Evolutionary conservation across 2,888 invertebrate species (phyloP), one percentile per base, ranked within the genome.

Genomic region (Orchesella flavescens): DNA sequence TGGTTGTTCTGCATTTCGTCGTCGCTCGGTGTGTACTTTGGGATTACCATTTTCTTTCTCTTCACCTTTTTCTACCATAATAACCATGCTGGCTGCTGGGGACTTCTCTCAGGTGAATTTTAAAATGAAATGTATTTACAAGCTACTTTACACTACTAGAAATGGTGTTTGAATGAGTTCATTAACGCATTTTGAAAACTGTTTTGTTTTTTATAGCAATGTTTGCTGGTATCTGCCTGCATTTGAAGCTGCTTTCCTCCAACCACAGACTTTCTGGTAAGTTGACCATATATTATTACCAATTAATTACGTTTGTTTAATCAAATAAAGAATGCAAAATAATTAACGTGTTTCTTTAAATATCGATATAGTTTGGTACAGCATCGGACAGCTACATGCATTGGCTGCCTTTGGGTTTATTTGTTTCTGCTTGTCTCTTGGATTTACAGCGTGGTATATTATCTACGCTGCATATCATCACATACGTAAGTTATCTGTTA

Each of bases 51-150:
- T 1, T 88, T 88, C 61, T 85, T 87, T 69, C 57, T 88, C 12
- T 88, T 88, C 59, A 87, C 88, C 34, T 88, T 88, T 69, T 86
- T 86, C 83, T 88, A 87, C 46, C 79, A 86, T n/a, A 88, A 88
- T 83, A 83, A 76, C 59, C 85, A 86, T 83, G 87, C 86, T 21
- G 88, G 88, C 61, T 74, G 76, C 4, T 88, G 87, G 86, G 88
- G 87, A 55, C 68, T 88, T 1, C 74, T 88, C 23, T 88, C 88
- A 66, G 88, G 88, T 88, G 78, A 79, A 21, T 12, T 49, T 15
- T 49, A 49, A n/a, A 12, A 21, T 57, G 34, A 53, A 24, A 15
- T 13, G 12, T 21, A 19, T 23, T 17, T 7, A 63, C n/a, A n/a
- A n/a, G n/a, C n/a, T n/a, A n/a, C n/a, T n/a, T n/a, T n/a, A n/a